A percentile compares a stretch with the other conserved stretches of the same genome.
phyloP scores from a whole-genome alignment of 2,888 invertebrate genomes.

The Dolomedes plantarius region DNA sequence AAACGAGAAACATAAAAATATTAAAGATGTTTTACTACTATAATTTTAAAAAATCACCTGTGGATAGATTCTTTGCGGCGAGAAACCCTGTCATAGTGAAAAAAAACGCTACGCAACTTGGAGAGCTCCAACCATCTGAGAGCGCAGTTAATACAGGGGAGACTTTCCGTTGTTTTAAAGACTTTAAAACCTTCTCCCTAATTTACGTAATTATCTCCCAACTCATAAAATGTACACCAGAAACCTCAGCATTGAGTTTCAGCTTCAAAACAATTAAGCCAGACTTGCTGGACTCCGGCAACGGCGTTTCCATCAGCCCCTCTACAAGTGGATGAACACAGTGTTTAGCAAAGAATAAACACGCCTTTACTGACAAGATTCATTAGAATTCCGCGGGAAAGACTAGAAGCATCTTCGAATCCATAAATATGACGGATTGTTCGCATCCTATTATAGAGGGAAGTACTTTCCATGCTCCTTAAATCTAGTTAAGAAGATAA shows the following conservation, averaged over 20 bases:
- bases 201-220: background rate
- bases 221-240: background rate
- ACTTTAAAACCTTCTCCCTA: background rate
- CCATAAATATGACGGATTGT: constrained; percentile 33
- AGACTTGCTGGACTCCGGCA: too few species aligned
- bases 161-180: background rate
- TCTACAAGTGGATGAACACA: background rate
- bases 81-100: too few species aligned
- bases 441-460: constrained; percentile 11
- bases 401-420: background rate
- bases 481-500: constrained; percentile 26
- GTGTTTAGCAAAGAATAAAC: constrained; percentile 8
- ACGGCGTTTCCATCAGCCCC: background rate
- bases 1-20: too few species aligned
- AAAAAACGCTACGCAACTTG: too few species aligned
- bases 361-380: background rate
- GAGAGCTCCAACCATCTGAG: too few species aligned
- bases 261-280: constrained; percentile 9
- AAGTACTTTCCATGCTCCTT: background rate
- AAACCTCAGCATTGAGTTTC: background rate
- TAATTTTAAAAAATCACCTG: too few species aligned
- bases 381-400: background rate
- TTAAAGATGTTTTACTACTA: too few species aligned
- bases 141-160: too few species aligned
- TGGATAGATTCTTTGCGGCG: too few species aligned